phyloP scores from a whole-genome alignment of 2,888 invertebrate species.

The Chalcis sispes region DNA sequence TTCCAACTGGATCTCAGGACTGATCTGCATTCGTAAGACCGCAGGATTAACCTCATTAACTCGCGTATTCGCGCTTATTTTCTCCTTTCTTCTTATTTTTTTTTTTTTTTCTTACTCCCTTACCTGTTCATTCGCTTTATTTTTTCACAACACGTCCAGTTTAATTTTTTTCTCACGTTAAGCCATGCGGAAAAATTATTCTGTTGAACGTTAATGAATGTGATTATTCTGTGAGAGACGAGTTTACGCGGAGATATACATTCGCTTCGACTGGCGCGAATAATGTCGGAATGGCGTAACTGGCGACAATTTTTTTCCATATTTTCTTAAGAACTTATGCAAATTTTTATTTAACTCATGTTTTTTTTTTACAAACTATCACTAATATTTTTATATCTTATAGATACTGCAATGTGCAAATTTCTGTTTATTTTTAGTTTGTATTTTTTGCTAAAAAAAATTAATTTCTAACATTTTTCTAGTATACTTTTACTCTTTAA shows the following conservation, averaged over 20 bases:
- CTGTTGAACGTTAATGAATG: slow-evolving; percentile 43
- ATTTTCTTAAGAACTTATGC: slow-evolving; percentile 29
- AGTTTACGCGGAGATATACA: slow-evolving; percentile 13
- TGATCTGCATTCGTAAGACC: slow-evolving; percentile 68
- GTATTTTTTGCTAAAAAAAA: too few species aligned
- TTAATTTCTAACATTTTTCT: too few species aligned
- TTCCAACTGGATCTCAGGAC: slow-evolving; percentile 62
- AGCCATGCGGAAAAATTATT: slow-evolving; percentile 51
- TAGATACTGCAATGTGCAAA: too few species aligned
- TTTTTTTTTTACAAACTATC: too few species aligned
- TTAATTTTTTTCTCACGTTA: slow-evolving; percentile 43
- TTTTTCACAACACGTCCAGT: slow-evolving; percentile 18
- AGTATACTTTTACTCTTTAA: too few species aligned
- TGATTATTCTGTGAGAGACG: slow-evolving; percentile 44
- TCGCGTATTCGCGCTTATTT: slow-evolving; percentile 57
- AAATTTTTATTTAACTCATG: slow-evolving; percentile 39
- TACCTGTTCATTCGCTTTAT: slow-evolving; percentile 31
- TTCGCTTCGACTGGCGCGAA: slow-evolving; percentile 25
- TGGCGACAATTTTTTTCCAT: slow-evolving; percentile 11
- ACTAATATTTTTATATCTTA: too few species aligned
- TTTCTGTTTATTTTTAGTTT: too few species aligned
- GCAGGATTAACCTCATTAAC: slow-evolving; percentile 74
- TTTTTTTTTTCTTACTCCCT: background rate
- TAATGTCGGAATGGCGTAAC: slow-evolving; percentile 1
- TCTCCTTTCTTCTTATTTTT: slow-evolving; percentile 22